Evolutionary conservation across 2,113 vertebrate species (phyloP), one percentile per base, ranked within the genome.

Genomic region (Pomatorhinus ruficollis): DNA sequence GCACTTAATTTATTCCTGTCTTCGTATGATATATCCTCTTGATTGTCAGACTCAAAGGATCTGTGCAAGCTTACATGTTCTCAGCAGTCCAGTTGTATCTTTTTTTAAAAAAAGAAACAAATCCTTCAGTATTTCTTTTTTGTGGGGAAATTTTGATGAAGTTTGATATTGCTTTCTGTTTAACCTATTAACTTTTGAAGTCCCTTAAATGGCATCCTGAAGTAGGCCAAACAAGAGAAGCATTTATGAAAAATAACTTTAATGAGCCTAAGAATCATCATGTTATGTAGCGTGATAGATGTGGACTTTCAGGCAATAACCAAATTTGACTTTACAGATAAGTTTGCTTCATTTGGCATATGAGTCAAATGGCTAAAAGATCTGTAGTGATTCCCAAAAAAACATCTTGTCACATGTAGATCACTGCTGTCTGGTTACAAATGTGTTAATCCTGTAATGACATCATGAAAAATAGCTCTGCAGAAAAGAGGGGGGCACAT

Each of bases 21-120:
- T 80, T 86, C 23, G 15, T 72, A 19, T 64, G 35, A 22, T 79
- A 64, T 3, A 64, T 3, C 13, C 3, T 77, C 11, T 66, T 5
- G 4, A 0, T 50, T 59, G 21, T 53, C 44, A 69, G 31, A 30
- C 33, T 77, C 1, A 0, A 15, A 76, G 35, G 63, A 69, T 52
- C 35, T 52, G 25, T 3, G 1, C 9, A 31, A 1, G 3, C 76
- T 82, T 68, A 24, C 15, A 19, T 24, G 15, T 47, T n/a, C 9
- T 59, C 39, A 83, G 54, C 22, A 50, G 7, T 82, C 24, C 20
- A 76, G 19, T 9, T 68, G 4, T 56, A 44, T 35, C 2, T 3
- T 39, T 66, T 91, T 57, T 40, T 90, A 54, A 42, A 63, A 77
- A 69, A 60, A 8, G 12, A 42, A 59, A 54, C 54, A 45, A 42